phyloP scores from a whole-genome alignment of 2,888 invertebrate species.

The Caenorhabditis wallacei region DNA sequence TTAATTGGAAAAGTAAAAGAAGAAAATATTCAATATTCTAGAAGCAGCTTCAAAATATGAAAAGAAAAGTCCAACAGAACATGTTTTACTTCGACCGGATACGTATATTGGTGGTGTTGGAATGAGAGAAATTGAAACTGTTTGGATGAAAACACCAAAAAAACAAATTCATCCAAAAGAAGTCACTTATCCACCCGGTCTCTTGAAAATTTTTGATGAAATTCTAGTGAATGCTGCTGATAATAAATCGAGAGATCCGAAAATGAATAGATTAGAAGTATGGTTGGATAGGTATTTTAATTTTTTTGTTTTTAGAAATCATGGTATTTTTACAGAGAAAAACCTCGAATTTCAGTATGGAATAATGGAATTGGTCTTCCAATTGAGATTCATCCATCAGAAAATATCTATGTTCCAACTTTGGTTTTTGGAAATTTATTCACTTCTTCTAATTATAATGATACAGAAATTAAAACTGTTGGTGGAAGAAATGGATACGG shows the following conservation, averaged over 20 bases:
- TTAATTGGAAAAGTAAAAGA: neutral
- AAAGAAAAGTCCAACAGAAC: slow-evolving; percentile 86
- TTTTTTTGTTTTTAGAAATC: neutral
- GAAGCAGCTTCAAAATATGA: slow-evolving; percentile 64
- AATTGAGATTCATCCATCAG: slow-evolving; percentile 65
- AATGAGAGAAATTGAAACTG: slow-evolving; percentile 65
- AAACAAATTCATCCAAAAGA: slow-evolving; percentile 28
- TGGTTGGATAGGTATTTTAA: slow-evolving; percentile 87
- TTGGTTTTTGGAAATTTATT: slow-evolving; percentile 98
- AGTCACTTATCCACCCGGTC: slow-evolving; percentile 61
- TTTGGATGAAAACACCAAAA: slow-evolving; percentile 45
- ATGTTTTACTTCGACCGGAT: slow-evolving; percentile 96
- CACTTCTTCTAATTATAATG: slow-evolving; percentile 98
- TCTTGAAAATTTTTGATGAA: slow-evolving; percentile 94
- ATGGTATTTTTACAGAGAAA: slow-evolving; percentile 33
- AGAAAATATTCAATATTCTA: neutral
- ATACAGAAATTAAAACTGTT: slow-evolving; percentile 93
- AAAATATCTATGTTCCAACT: slow-evolving; percentile 95
- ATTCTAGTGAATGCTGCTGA: slow-evolving; percentile 89
- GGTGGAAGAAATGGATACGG: slow-evolving; percentile 97
- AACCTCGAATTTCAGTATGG: slow-evolving; percentile 86
- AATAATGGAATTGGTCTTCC: slow-evolving; percentile 73
- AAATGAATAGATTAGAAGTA: slow-evolving; percentile 83
- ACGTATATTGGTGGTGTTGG: slow-evolving; percentile 92
- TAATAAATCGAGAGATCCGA: slow-evolving; percentile 72